Base-by-base conservation (phyloP, 2,888 invertebrate genomes). In the Eurytoma californica region DNA sequence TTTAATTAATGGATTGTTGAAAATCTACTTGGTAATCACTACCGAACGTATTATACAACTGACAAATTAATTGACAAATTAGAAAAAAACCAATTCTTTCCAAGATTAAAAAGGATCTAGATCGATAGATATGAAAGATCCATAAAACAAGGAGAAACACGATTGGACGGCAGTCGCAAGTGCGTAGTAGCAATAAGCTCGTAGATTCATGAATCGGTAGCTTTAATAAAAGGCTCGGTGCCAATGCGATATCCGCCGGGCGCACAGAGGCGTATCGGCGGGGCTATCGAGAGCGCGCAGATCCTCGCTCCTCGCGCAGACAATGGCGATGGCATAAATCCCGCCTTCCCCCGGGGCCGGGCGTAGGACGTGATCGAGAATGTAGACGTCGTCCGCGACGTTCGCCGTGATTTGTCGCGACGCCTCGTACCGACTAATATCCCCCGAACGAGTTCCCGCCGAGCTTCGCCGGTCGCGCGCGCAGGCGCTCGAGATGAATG, bases 251-350 rank as follows among this genome's bases (percentile, higher is more conserved):
- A n/a, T 51, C 49, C 49, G 16, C 18, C 20, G 9, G 9, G 30
- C 30, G 53, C n/a, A 5, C 53, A 24, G 5, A 13, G 28, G 18
- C 3, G n/a, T 68, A 69, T 66, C 30, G 39, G 39, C 39, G 39
- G 39, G 7, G 49, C 57, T 72, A 67, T 66, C 72, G 77, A 60
- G 77, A 60, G 49, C 51, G 66, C 39, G 39, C 39, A 39, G 39
- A 72, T 77, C 77, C 60, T 72, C 72, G 39, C 39, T 39, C 18
- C 66, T 24, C 65, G 66, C 53, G 5, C 60, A 67, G 61, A 82
- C 79, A 82, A 82, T 81, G 60, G 81, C 68, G 65, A 49, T 66
- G 75, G 63, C 74, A 82, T 76, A 82, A 82, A 82, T 82, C 80
- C 79, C 53, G 75, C 76, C 72, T 80, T 61, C 75, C 68, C 61